phyloP scores from a whole-genome alignment of 2,113 vertebrate genomes.

The Rhynchomys soricoides region DNA sequence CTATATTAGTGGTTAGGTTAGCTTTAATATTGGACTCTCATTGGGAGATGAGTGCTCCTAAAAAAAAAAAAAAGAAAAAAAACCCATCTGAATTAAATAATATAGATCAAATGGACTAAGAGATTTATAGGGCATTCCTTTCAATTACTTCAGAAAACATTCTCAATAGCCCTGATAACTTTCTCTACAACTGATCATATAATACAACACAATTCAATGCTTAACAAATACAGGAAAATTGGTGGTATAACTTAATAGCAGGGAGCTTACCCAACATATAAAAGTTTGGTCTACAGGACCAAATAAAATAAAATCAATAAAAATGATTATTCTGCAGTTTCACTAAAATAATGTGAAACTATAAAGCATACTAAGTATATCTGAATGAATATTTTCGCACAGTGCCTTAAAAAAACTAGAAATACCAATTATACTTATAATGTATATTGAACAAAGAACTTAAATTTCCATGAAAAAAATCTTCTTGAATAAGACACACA shows the following conservation, averaged over 20 bases:
- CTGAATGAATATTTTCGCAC: slow-evolving; percentile 13
- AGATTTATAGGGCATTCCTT: no score
- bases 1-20: no score
- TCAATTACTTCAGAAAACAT: no score
- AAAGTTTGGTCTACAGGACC: neutral
- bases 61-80: no score
- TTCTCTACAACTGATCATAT: no score
- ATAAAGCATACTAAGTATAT: slow-evolving; percentile 37
- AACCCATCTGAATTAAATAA: no score
- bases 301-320: neutral
- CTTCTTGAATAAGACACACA: neutral
- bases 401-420: slow-evolving; percentile 42
- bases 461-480: slow-evolving; percentile 40
- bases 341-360: slow-evolving; percentile 26
- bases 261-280: neutral
- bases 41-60: no score
- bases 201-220: no score
- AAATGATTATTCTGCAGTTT: slow-evolving; percentile 36
- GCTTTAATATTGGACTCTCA: no score
- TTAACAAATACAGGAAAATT: no score
- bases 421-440: slow-evolving; percentile 35
- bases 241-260: neutral
- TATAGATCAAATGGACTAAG: no score
- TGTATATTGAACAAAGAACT: slow-evolving; percentile 41
- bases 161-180: no score